Evolutionary conservation across 2,888 invertebrate genomes (phyloP), one percentile per base, ranked within the genome.

Genomic region (Hemithea aestivaria): DNA sequence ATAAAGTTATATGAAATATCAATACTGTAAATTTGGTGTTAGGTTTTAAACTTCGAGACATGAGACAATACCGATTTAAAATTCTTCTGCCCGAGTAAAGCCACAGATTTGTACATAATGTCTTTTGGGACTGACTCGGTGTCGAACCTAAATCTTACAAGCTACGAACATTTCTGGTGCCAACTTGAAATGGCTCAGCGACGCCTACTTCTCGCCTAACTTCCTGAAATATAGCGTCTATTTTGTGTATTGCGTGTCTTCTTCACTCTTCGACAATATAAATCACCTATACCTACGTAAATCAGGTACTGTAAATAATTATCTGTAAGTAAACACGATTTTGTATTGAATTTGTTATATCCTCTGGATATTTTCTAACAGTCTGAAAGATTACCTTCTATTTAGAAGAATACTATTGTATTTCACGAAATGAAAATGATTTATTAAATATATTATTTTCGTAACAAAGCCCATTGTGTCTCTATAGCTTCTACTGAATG

Each of bases 381-480:
- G n/a, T n/a, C n/a, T n/a, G n/a, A 16, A 16, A 16, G 16, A 16
- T 16, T 4, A 16, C 2, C 5, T 5, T 5, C 16, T 4, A 2
- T 16, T 5, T 16, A 5, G 16, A 16, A 16, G 16, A 5, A 16
- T 4, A 16, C 16, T 16, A 4, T 16, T 16, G 16, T 16, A 16
- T 16, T 16, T 16, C 16, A 5, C 5, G 5, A 5, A 16, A 16
- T 16, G n/a, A 16, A 16, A 16, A 16, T 16, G 5, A 16, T 16
- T 16, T 16, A 16, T 16, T 4, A 16, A 16, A 16, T 16, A 16
- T 16, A 4, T 4, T 16, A 48, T 46, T 51, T 56, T 51, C 61
- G 45, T 53, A 63, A 71, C 70, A 72, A 73, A 64, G 60, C 45
- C 51, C 45, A 67, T 65, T 66, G 66, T 59, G 56, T 62, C 56